These are phyloP conservation scores for Pantala flavescens DNA, from an alignment of 1,140 invertebrate genomes.

Conservation along the genomic window DNA sequence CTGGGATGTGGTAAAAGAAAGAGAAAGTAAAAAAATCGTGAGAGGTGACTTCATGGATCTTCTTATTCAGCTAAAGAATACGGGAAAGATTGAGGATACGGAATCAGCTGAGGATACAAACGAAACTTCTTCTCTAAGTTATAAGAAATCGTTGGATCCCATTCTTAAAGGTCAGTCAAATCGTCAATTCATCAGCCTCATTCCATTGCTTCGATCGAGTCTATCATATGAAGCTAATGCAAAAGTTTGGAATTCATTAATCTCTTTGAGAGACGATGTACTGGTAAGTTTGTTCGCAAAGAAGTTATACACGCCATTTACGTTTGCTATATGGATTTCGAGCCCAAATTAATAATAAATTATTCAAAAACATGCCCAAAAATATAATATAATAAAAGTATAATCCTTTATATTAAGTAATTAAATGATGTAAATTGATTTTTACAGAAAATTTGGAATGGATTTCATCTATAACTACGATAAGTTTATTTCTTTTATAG, in stretches of 20 bases:
- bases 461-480: too few relatives aligned
- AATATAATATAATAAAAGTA: too few relatives aligned
- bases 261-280: not conserved
- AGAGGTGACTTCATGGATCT: constrained; percentile 45
- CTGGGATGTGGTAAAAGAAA: constrained; percentile 40
- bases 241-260: not conserved
- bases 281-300: too few relatives aligned
- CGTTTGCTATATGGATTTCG: too few relatives aligned
- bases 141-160: not conserved
- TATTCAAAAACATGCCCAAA: too few relatives aligned
- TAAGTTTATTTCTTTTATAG: too few relatives aligned
- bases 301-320: too few relatives aligned
- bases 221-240: not conserved
- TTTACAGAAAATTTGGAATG: too few relatives aligned
- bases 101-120: constrained; percentile 28
- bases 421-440: too few relatives aligned
- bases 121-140: not conserved
- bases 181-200: not conserved
- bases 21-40: constrained; percentile 37
- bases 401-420: too few relatives aligned
- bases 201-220: not conserved
- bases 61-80: constrained; percentile 43
- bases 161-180: not conserved
- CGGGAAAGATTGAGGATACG: constrained; percentile 34
- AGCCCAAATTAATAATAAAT: too few relatives aligned